Evolutionary conservation across 2,797 vertebrate genomes (phyloP), one percentile per base, ranked within the genome.

Genomic region (Poecilia velifera): DNA sequence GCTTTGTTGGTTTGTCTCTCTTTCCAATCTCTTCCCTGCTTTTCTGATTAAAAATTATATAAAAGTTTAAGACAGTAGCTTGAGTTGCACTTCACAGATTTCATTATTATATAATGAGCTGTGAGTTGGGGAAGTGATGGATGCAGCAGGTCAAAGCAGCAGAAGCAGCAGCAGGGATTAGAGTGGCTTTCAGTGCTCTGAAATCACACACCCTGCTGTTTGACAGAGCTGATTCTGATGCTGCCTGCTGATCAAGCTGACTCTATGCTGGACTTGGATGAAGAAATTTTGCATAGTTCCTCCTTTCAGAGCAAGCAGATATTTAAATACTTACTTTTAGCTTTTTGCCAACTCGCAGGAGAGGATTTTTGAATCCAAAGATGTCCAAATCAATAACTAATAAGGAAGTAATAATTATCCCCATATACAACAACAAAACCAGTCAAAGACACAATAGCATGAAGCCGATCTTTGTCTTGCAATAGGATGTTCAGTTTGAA

Each of bases 61-160:
- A 71, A 71, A 62, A 28, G 16, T 45, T n/a, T n/a, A 71, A 71
- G 68, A n/a, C 39, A 45, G 25, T 71, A 45, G 25, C 10, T 59
- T 73, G 68, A 59, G 68, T 75, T 82, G 72, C 47, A 36, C 57
- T 72, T 74, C 31, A 18, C 82, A 49, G 43, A 78, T 43, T 36
- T n/a, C 36, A 57, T 41, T 34, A 22, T 53, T 12, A 53, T 31
- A 46, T 47, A 81, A 79, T 82, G 73, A 76, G 47, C 41, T 64
- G 18, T 41, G 66, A 59, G 70, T 45, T 18, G 79, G 71, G 14
- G 4, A 4, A 66, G 68, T 13, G 28, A 53, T 25, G n/a, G 79
- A 80, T 68, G 74, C 83, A 82, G 79, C 45, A 76, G 73, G 74
- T 86, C 75, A 87, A 74, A 83, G 75, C 34, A 49, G 57, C 77